These are phyloP conservation scores for Sardinella longiceps DNA, from an alignment of 2,797 vertebrate genomes.

Conservation along the genomic window DNA sequence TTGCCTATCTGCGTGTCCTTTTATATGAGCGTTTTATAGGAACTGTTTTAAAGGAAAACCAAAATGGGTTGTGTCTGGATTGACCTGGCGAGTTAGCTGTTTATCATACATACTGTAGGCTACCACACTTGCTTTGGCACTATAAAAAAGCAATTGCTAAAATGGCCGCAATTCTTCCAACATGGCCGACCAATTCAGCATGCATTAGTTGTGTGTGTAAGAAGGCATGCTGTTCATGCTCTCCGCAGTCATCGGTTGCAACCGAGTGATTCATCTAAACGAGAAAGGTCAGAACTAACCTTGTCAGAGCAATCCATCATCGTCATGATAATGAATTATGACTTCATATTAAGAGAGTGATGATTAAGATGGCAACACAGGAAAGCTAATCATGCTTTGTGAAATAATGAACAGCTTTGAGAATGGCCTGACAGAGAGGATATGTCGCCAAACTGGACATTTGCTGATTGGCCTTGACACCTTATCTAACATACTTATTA, in stretches of 20 bases:
- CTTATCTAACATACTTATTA: constrained; percentile 25
- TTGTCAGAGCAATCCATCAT: constrained; percentile 27
- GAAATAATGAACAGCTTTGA: constrained; percentile 16
- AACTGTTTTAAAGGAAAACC: no score
- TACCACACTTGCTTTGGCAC: no score
- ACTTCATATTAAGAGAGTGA: constrained; percentile 1
- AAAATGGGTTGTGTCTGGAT: no score
- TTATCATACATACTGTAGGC: no score
- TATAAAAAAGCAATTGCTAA: no score
- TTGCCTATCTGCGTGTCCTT: no score
- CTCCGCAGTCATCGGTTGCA: not conserved
- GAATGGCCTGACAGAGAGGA: constrained; percentile 14
- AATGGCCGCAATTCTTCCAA: no score
- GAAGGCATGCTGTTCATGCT: no score
- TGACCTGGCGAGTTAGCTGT: no score
- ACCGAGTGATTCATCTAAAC: not conserved
- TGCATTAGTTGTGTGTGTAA: no score
- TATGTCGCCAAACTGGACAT: constrained; percentile 4
- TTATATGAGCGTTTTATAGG: no score
- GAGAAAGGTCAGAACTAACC: constrained; percentile 16
- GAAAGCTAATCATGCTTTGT: constrained; percentile 3
- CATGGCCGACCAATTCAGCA: no score
- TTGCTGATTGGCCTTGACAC: constrained; percentile 12
- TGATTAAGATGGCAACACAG: constrained; percentile 24
- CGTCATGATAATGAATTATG: constrained; percentile 17